These are phyloP conservation scores for Perccottus glenii DNA, from an alignment of 2,113 vertebrate genomes.

Conservation along the genomic window DNA sequence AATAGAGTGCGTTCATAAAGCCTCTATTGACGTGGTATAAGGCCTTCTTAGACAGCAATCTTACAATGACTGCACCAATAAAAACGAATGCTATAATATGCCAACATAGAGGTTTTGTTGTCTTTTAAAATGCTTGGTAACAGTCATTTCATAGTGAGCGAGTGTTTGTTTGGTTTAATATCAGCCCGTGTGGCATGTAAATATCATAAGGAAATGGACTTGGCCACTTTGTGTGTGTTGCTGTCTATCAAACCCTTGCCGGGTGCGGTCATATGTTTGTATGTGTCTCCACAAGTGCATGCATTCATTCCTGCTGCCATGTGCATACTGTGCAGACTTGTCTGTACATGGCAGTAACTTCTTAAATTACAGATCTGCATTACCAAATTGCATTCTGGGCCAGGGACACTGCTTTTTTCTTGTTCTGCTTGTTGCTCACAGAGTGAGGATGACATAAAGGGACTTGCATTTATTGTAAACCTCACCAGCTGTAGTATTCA, in stretches of 20 bases:
- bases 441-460: slow-evolving; percentile 29
- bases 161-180: slow-evolving; percentile 39
- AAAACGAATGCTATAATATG: background rate
- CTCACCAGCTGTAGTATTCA: slow-evolving; percentile 4
- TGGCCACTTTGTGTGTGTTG: slow-evolving; percentile 49
- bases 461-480: slow-evolving; percentile 22
- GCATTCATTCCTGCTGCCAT: slow-evolving; percentile 52
- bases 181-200: slow-evolving; percentile 56
- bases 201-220: slow-evolving; percentile 50
- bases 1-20: slow-evolving; percentile 18
- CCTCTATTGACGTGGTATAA: slow-evolving; percentile 1
- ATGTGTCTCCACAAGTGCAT: slow-evolving; percentile 51
- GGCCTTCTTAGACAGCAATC: background rate
- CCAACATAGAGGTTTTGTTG: too few relatives aligned
- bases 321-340: slow-evolving; percentile 58
- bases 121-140: too few relatives aligned
- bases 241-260: slow-evolving; percentile 66
- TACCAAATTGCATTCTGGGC: slow-evolving; percentile 48
- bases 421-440: slow-evolving; percentile 33
- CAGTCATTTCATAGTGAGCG: background rate
- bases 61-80: background rate
- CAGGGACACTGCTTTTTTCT: slow-evolving; percentile 53
- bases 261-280: slow-evolving; percentile 55
- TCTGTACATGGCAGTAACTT: slow-evolving; percentile 50
- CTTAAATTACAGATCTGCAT: slow-evolving; percentile 57